Conservation (phyloP, 2,113 vertebrate species). For the Pluvianellus socialis region DNA sequence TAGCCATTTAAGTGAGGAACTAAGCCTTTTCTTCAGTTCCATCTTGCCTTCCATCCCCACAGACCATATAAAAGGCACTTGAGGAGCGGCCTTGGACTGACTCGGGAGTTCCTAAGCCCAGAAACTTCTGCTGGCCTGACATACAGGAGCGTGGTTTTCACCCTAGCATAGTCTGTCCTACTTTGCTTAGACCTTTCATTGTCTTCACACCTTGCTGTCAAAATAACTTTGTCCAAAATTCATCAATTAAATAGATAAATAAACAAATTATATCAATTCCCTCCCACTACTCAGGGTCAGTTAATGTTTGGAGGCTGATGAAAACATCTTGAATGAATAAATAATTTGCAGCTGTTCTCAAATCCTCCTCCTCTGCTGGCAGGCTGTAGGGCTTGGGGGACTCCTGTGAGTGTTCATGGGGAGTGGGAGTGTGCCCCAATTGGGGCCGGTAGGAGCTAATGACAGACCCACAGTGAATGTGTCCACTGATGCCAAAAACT, state of each 20-base stretch:
- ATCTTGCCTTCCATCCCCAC: not conserved
- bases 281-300: not conserved
- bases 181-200: not conserved
- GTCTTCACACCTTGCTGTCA: not conserved
- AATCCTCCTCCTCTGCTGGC: not conserved
- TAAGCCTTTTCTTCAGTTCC: not conserved
- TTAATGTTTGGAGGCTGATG: not conserved
- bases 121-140: not conserved
- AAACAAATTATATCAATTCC: not conserved
- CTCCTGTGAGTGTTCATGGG: fast-evolving
- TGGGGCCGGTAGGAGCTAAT: not conserved
- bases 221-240: not conserved
- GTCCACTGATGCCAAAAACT: not conserved
- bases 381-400: not conserved
- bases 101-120: not conserved
- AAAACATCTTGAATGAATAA: not conserved
- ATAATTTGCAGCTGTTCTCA: not conserved
- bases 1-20: not conserved
- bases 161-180: not conserved
- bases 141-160: not conserved
- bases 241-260: not conserved
- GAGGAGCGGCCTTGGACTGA: not conserved
- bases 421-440: not conserved
- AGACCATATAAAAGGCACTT: not conserved
- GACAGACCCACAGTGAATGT: not conserved